Base-by-base conservation (phyloP, 1,140 invertebrate genomes). In the Drosophila bipectinata region DNA sequence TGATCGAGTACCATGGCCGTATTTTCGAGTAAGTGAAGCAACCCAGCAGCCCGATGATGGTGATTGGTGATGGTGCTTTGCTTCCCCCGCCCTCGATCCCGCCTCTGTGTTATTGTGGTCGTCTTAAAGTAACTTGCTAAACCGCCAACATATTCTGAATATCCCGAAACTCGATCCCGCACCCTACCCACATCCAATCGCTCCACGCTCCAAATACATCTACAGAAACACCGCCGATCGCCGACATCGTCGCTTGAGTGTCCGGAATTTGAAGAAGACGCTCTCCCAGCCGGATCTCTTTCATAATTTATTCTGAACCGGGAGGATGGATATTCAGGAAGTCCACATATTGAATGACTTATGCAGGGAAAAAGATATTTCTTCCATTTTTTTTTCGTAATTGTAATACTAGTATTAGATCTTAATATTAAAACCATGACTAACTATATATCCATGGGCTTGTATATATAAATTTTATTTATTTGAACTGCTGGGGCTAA, bases 1-100 rank as follows among this genome's bases (percentile, higher is more conserved):
- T 91, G 90, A 91, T 91, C 41, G 90, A 91, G 74, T 90, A 91
- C 69, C 81, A 91, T 32, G 55, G 37, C n/a, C 81, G 88, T 14
- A 89, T 91, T 71, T 91, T 91, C 69, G 87, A 91, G 90, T 91
- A 87, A 91, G 90, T 91, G 67, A 30, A 41, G n/a, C 32, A 48
- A 18, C 45, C 8, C 18, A 9, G 18, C 9, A 37, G 15, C 9
- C 34, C 12, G 18, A 55, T 41, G 18, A 55, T 41, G 18, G 41
- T 49, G 32, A 21, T 56, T 12, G 51, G 64, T 64, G 78, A 79
- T 77, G 78, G 66, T 83, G 41, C 41, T 12, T 53, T 54, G 53
- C 72, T 59, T 60, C 41, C 69, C n/a, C 28, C n/a, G 52, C 24
- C 30, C 52, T 47, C 41, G 39, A 12, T 15, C 10, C 47, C 63